phyloP scores from a whole-genome alignment of 2,888 invertebrate species.

The Hypolimnas misippus region DNA sequence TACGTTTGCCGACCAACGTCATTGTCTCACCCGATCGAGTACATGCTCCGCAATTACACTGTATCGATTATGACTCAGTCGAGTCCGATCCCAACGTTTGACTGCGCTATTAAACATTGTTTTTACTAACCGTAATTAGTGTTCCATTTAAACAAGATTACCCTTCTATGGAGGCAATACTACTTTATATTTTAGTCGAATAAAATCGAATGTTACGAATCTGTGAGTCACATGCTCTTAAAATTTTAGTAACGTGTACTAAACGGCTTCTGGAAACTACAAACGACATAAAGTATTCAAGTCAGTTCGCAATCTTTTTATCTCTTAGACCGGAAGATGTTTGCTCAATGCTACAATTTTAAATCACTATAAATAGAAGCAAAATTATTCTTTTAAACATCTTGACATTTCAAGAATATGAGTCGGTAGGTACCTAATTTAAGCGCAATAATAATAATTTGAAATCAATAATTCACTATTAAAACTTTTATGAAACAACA shows the following conservation, averaged over 20 bases:
- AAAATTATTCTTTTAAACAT: neutral
- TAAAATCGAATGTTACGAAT: constrained; percentile 44
- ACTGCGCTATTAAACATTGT: constrained; percentile 75
- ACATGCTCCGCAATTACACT: constrained; percentile 78
- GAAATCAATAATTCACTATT: too few relatives aligned
- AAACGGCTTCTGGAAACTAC: constrained; percentile 71
- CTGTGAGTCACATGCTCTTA: constrained; percentile 45
- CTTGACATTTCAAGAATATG: neutral
- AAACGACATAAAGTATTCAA: constrained; percentile 62
- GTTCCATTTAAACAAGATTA: constrained; percentile 61
- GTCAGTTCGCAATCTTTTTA: constrained; percentile 61
- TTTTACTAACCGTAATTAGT: constrained; percentile 75
- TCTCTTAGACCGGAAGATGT: constrained; percentile 63
- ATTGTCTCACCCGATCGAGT: constrained; percentile 73
- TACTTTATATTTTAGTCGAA: constrained; percentile 20
- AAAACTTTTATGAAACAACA: too few relatives aligned
- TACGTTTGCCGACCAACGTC: constrained; percentile 64
- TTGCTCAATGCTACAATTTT: constrained; percentile 32
- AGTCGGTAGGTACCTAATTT: too few relatives aligned
- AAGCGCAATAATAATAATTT: too few relatives aligned
- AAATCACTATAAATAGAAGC: constrained; percentile 9
- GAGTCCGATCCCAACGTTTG: constrained; percentile 69
- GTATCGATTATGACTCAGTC: constrained; percentile 79
- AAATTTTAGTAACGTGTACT: constrained; percentile 66
- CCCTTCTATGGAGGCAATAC: constrained; percentile 35